Conservation (phyloP, 2,888 invertebrate species). For the Xanthia togata region DNA sequence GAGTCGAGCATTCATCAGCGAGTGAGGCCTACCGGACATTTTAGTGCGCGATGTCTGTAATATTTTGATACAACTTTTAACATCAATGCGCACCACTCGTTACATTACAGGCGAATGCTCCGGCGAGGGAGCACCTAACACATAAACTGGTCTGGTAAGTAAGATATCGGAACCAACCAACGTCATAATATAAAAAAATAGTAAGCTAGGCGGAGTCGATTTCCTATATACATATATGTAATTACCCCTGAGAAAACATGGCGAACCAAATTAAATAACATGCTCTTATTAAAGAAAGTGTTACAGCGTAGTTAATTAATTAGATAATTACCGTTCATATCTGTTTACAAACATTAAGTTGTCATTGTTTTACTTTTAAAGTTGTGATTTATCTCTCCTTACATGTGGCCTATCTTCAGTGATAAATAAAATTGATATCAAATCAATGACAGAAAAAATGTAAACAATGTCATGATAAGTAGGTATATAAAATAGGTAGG, state of each 20-base stretch:
- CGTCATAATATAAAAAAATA: neutral
- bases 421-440: slow-evolving; percentile 33
- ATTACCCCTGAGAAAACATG: neutral
- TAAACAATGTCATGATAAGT: slow-evolving; percentile 31
- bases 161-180: neutral
- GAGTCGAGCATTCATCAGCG: too few relatives aligned
- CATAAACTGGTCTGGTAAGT: slow-evolving; percentile 64
- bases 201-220: neutral
- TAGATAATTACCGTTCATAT: slow-evolving; percentile 16
- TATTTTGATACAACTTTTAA: too few relatives aligned
- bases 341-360: slow-evolving; percentile 54
- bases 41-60: too few relatives aligned
- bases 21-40: too few relatives aligned
- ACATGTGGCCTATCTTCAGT: slow-evolving; percentile 29
- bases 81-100: too few relatives aligned
- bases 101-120: too few relatives aligned
- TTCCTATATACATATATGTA: neutral
- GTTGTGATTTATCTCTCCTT: slow-evolving; percentile 60
- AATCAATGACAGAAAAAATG: slow-evolving; percentile 36
- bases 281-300: slow-evolving; percentile 17
- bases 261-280: slow-evolving; percentile 2
- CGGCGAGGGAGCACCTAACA: slow-evolving; percentile 16
- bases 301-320: slow-evolving; percentile 1
- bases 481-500: neutral
- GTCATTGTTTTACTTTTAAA: slow-evolving; percentile 60